A percentile compares a stretch with the other conserved stretches of the same genome.
These are phyloP conservation scores for Lepisosteus osseus DNA, from an alignment of 2,113 vertebrate species.

Conservation along the genomic window DNA sequence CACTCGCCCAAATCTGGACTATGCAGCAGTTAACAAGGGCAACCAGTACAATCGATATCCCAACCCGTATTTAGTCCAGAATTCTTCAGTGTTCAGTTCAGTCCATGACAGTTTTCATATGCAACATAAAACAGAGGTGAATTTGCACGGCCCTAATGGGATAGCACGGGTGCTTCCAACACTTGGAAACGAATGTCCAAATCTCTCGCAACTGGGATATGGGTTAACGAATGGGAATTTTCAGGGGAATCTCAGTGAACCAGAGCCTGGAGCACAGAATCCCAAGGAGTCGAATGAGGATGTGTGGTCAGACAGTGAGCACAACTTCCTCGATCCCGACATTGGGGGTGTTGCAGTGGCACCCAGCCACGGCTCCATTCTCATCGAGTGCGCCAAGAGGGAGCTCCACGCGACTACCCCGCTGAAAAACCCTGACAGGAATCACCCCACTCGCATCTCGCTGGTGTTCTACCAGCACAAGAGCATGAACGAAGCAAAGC, in stretches of 20 bases:
- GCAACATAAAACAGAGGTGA: conserved; percentile 73
- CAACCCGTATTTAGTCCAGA: conserved; percentile 62
- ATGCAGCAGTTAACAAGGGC: conserved; percentile 64
- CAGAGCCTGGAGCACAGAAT: conserved; percentile 44
- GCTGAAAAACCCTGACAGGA: conserved; percentile 85
- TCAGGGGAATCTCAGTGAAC: conserved; percentile 52
- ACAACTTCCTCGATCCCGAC: conserved; percentile 90
- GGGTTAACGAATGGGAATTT: conserved; percentile 54
- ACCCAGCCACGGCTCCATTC: conserved; percentile 90
- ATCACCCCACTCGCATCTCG: conserved; percentile 87
- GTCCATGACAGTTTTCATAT: conserved; percentile 71
- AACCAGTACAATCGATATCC: conserved; percentile 70
- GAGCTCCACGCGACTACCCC: conserved; percentile 95
- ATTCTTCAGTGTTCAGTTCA: conserved; percentile 59
- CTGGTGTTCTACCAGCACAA: conserved; percentile 99
- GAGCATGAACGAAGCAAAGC: conserved; percentile 94
- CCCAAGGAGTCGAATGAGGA: conserved; percentile 70
- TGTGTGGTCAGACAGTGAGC: conserved; percentile 96
- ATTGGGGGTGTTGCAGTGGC: conserved; percentile 96
- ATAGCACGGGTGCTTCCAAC: conserved; percentile 68
- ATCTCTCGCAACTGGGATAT: conserved; percentile 56
- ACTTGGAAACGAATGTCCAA: conserved; percentile 63
- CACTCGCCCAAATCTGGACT: conserved; percentile 62
- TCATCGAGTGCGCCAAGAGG: conserved; percentile 95
- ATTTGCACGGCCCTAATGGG: conserved; percentile 60